Evolutionary conservation across 2,113 vertebrate genomes (phyloP).

Genomic region (Sardina pilchardus): DNA sequence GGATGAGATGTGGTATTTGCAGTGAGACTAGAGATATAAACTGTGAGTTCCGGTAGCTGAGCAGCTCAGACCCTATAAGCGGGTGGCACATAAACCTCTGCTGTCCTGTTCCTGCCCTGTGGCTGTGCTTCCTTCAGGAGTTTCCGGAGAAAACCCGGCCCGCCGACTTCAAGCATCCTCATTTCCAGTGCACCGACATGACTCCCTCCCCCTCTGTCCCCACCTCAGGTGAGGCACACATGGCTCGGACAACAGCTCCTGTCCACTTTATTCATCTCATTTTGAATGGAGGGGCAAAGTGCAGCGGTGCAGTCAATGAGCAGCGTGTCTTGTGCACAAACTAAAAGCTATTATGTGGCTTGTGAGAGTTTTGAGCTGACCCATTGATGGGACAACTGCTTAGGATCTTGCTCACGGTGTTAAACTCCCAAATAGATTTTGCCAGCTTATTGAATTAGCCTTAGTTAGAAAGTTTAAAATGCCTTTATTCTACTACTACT

Average conservation of each 20-base stretch:
- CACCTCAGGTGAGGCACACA: slow-evolving; percentile 63
- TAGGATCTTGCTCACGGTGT: no score
- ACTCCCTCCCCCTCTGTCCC: slow-evolving; percentile 69
- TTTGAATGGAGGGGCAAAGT: no score
- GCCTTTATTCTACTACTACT: no score
- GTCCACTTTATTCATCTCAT: not conserved
- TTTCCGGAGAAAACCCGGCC: slow-evolving; percentile 71
- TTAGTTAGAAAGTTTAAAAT: no score
- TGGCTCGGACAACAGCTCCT: not conserved
- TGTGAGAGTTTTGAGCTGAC: no score
- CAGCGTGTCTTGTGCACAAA: no score
- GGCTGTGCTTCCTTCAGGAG: slow-evolving; percentile 56
- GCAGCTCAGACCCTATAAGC: not conserved
- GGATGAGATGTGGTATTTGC: not conserved
- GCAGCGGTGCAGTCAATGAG: no score
- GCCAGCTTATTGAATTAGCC: no score
- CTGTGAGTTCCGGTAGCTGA: not conserved
- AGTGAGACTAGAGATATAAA: not conserved
- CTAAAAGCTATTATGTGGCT: no score
- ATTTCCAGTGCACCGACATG: slow-evolving; percentile 74
- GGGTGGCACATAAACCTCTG: not conserved
- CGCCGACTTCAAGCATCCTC: slow-evolving; percentile 59
- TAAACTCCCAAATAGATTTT: no score
- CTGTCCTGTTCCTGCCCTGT: not conserved
- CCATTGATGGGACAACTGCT: no score